phyloP scores from a whole-genome alignment of 2,888 invertebrate species.

The Vesta saturnalis region DNA sequence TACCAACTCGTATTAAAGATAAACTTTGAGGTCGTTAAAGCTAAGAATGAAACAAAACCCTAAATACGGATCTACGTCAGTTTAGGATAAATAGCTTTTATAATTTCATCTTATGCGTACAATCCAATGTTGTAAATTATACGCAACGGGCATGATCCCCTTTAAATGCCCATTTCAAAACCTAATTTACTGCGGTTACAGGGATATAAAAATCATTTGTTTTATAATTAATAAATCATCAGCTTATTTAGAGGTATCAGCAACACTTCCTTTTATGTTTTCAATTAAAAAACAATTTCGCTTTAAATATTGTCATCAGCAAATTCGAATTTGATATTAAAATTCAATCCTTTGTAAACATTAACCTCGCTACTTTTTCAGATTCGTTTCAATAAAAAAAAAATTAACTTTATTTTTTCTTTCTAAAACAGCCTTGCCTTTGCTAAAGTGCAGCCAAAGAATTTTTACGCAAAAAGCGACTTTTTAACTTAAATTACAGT shows the following conservation, averaged over 20 bases:
- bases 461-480: too few species aligned
- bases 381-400: too few species aligned
- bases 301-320: not conserved
- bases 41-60: not conserved
- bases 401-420: too few species aligned
- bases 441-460: too few species aligned
- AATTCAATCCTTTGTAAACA: too few species aligned
- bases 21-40: not conserved
- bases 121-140: not conserved
- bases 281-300: not conserved
- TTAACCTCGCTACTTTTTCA: too few species aligned
- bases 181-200: not conserved
- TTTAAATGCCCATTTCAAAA: not conserved
- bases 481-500: too few species aligned
- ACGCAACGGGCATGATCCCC: not conserved
- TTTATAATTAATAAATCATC: not conserved
- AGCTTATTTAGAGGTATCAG: not conserved
- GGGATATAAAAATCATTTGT: constrained; percentile 3
- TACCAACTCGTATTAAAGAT: not conserved
- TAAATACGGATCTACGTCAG: not conserved
- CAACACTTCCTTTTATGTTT: not conserved
- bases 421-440: too few species aligned
- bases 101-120: not conserved
- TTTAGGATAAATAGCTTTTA: constrained; percentile 2
- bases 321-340: not conserved